A percentile compares a stretch with the other conserved stretches of the same genome.
Conservation (phyloP, 2,797 vertebrate species). For the Chiroxiphia lanceolata region DNA sequence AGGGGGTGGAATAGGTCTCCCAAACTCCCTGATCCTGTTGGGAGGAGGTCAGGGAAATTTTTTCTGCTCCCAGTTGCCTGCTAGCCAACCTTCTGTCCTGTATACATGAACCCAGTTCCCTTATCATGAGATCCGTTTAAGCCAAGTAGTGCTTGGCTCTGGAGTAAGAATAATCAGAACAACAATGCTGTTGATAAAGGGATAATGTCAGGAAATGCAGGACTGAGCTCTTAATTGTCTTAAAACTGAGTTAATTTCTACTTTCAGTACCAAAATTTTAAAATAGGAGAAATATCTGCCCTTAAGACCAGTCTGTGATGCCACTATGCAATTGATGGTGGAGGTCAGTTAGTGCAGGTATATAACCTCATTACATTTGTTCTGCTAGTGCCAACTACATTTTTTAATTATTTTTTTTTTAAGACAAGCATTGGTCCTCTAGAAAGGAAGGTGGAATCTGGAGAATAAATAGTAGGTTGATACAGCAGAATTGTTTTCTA, state of each 20-base stretch:
- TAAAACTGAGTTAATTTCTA: constrained; percentile 43
- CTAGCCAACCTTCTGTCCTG: neutral
- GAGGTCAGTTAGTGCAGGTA: neutral
- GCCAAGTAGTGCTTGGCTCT: neutral
- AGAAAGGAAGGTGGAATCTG: neutral
- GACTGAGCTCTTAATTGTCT: constrained; percentile 2
- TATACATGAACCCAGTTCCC: neutral
- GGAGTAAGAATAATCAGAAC: neutral
- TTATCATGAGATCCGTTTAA: neutral
- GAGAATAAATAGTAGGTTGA: neutral
- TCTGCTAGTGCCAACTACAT: neutral
- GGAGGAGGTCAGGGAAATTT: neutral
- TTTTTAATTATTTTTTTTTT: neutral
- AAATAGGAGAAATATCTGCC: neutral
- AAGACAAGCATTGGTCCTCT: neutral
- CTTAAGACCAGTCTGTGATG: neutral
- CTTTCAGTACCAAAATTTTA: neutral
- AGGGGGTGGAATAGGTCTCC: neutral
- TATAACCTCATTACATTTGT: neutral
- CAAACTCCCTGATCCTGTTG: neutral
- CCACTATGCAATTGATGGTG: neutral
- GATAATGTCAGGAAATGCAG: neutral
- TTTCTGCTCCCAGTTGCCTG: neutral
- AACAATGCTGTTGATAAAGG: constrained; percentile 19
- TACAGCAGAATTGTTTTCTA: neutral